phyloP scores from a whole-genome alignment of 2,797 vertebrate genomes.

The Tauraco hartlaubi region DNA sequence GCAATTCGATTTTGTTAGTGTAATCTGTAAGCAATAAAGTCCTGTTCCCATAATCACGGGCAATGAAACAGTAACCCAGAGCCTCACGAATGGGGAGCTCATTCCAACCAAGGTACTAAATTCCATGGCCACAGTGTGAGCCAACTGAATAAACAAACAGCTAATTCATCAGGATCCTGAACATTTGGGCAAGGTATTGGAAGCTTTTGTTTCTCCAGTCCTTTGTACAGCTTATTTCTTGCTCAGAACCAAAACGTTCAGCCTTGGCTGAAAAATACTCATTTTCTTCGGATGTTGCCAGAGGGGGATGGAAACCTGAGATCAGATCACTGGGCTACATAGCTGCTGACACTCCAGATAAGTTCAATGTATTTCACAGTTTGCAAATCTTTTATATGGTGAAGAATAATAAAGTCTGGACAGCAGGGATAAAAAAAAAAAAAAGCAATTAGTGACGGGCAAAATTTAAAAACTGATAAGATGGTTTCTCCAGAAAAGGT shows the following conservation, averaged over 20 bases:
- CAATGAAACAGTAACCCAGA: background rate
- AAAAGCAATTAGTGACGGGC: background rate
- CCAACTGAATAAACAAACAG: slow-evolving; percentile 43
- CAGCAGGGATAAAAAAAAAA: background rate
- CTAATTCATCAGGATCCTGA: background rate
- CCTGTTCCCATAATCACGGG: background rate
- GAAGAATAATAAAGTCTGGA: background rate
- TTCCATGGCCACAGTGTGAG: background rate
- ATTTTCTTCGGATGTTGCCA: background rate
- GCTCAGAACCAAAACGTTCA: background rate
- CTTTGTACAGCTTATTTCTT: background rate
- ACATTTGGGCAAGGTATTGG: background rate
- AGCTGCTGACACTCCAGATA: background rate
- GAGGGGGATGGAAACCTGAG: background rate
- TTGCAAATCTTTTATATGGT: background rate
- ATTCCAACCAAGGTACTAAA: background rate
- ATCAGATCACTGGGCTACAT: background rate
- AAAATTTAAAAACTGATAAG: background rate
- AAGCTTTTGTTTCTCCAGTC: background rate
- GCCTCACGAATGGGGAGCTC: background rate
- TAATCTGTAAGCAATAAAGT: slow-evolving; percentile 35
- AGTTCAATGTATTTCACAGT: background rate
- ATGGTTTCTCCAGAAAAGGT: background rate
- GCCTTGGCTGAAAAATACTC: background rate
- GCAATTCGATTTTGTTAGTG: background rate